Evolutionary conservation across 2,888 invertebrate species (phyloP), one percentile per base, ranked within the genome.

Genomic region (Eudemis profundana): DNA sequence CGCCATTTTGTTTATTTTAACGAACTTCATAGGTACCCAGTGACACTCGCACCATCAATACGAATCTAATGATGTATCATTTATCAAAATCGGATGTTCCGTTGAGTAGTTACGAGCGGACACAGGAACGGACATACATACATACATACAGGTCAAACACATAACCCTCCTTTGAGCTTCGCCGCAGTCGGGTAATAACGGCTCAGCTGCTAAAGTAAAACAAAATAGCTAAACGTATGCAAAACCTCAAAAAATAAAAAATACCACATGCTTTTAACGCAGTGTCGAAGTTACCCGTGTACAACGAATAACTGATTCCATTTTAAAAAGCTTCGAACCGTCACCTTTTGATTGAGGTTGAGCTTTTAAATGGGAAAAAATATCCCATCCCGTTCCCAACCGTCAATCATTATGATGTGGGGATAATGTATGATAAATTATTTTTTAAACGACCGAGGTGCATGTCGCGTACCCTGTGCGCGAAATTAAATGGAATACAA

Each of bases 361-460:
- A 50, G 50, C 29, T 61, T 61, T 60, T 29, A 50, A 40, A 40
- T 40, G 62, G 56, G 17, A 33, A 62, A 38, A 61, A 61, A 29
- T 46, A 44, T 51, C 33, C 42, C 14, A 14, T 8, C 14, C 12
- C 51, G 42, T 33, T 14, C 40, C n/a, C 29, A 14, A 23, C 15
- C 46, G 57, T 57, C 63, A 63, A 63, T 63, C 63, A 56, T 49
- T 4, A 47, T 36, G 63, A 63, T 50, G 33, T 2, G 33, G 19
- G 61, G 42, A 36, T 57, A 57, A 57, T 42, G 49, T 49, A 44
- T 63, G 63, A 57, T 57, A 63, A 42, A 63, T 57, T 49, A 63
- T 63, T 21, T 50, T 57, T 63, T 63, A 57, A 63, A 57, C 56
- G 63, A 50, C 8, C 4, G 29, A 15, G 19, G 19, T 44, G 15